Percentiles rank a stretch among this genome's conserved stretches.
These are phyloP conservation scores for Acanthopleura granulata DNA, from an alignment of 2,888 invertebrate genomes.

Conservation along the genomic window DNA sequence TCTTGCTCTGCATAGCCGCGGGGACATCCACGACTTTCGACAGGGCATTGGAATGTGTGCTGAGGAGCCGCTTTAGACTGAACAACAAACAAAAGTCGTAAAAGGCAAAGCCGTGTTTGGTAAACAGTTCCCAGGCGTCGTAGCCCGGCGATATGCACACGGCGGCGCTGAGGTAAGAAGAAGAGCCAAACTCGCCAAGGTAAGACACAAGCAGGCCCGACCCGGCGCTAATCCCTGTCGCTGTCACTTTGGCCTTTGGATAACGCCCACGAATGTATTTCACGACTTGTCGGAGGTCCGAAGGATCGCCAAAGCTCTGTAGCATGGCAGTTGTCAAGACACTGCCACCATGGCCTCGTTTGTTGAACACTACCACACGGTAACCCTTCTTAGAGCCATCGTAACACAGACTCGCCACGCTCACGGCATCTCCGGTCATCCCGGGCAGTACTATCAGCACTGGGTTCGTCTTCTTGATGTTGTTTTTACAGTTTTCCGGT, in stretches of 20 bases:
- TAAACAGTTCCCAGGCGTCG: slow-evolving; percentile 35
- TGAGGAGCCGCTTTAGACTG: slow-evolving; percentile 42
- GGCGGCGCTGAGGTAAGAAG: slow-evolving; percentile 49
- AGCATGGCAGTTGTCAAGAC: slow-evolving; percentile 57
- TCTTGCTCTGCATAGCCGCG: slow-evolving; percentile 40
- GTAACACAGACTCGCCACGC: slow-evolving; percentile 41
- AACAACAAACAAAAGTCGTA: slow-evolving; percentile 44
- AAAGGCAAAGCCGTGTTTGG: slow-evolving; percentile 31
- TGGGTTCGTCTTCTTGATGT: slow-evolving; percentile 26
- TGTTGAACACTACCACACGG: slow-evolving; percentile 58
- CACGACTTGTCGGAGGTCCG: slow-evolving; percentile 57
- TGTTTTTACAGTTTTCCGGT: slow-evolving; percentile 16
- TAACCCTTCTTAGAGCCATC: slow-evolving; percentile 48
- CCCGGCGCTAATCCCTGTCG: slow-evolving; percentile 55
- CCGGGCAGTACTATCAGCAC: slow-evolving; percentile 56
- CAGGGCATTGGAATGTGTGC: slow-evolving; percentile 46
- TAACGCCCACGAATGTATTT: slow-evolving; percentile 49
- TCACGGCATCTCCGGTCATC: slow-evolving; percentile 45
- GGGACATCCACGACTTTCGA: slow-evolving; percentile 42
- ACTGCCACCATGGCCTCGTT: slow-evolving; percentile 54
- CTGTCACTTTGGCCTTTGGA: slow-evolving; percentile 47
- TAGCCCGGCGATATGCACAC: slow-evolving; percentile 56
- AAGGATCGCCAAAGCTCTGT: slow-evolving; percentile 56
- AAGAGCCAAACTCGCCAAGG: slow-evolving; percentile 63
- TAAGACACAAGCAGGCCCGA: slow-evolving; percentile 57